phyloP scores from a whole-genome alignment of 1,140 invertebrate species.

The Hyles vespertilio region DNA sequence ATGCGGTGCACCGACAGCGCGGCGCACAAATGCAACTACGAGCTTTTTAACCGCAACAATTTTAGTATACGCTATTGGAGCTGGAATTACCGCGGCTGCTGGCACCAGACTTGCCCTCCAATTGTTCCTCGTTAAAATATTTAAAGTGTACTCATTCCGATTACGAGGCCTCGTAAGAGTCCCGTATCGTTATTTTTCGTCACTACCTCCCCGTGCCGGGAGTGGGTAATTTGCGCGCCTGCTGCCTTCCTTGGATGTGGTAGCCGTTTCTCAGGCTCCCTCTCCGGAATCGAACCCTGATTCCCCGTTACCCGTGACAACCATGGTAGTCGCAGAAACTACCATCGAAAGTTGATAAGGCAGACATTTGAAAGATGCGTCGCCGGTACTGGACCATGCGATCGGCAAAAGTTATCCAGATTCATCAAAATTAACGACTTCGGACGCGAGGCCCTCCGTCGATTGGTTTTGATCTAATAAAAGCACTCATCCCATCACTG shows the following conservation, averaged over 20 bases:
- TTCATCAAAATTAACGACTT: constrained; percentile 81
- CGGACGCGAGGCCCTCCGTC: constrained; percentile 75
- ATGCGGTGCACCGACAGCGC: constrained; percentile 78
- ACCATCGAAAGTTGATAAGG: constrained; percentile 92
- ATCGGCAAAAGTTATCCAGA: constrained; percentile 89
- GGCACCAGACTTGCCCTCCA: constrained; percentile 95
- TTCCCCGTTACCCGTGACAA: constrained; percentile 87
- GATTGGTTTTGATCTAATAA: constrained; percentile 79
- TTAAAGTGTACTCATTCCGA: constrained; percentile 94
- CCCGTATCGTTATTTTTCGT: constrained; percentile 92
- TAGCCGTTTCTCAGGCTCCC: constrained; percentile 94
- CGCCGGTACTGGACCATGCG: constrained; percentile 84
- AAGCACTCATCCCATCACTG: constrained; percentile 81
- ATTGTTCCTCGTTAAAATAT: constrained; percentile 91
- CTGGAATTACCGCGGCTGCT: constrained; percentile 94
- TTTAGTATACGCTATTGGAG: constrained; percentile 94
- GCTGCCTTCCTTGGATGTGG: constrained; percentile 95
- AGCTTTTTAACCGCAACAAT: constrained; percentile 89
- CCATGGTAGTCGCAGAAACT: constrained; percentile 87
- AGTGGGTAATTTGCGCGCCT: constrained; percentile 93
- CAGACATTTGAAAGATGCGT: constrained; percentile 91
- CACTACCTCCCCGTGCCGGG: constrained; percentile 86
- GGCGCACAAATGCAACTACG: constrained; percentile 83
- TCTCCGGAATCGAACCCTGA: constrained; percentile 83
- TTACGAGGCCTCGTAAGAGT: constrained; percentile 87